Evolutionary conservation across 2,888 invertebrate species (phyloP).

Genomic region (Euproctis similis): DNA sequence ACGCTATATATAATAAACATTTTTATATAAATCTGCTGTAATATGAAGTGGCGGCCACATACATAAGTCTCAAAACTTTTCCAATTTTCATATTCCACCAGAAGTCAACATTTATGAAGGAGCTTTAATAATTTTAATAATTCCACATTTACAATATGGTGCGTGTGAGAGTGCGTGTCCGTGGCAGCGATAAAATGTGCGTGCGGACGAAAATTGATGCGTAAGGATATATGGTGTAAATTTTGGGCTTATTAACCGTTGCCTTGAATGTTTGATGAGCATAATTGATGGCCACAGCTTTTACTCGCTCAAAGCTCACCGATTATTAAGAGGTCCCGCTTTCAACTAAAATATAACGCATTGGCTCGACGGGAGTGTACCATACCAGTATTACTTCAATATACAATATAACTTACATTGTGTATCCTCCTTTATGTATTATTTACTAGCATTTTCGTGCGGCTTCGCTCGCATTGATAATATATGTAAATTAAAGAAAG

Average conservation of each 20-base stretch:
- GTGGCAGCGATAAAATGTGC: slow-evolving; percentile 53
- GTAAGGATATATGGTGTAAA: slow-evolving; percentile 53
- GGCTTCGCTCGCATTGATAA: too few species aligned
- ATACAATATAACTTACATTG: too few species aligned
- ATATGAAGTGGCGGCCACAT: slow-evolving; percentile 18
- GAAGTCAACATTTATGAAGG: slow-evolving; percentile 47
- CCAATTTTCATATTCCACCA: slow-evolving; percentile 44
- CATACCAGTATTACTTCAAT: too few species aligned
- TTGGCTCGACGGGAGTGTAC: too few species aligned
- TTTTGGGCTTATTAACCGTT: slow-evolving; percentile 53
- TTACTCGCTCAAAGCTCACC: slow-evolving; percentile 20
- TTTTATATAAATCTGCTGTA: slow-evolving; percentile 24
- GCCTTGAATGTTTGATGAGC: slow-evolving; percentile 48
- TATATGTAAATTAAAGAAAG: too few species aligned
- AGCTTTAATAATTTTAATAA: slow-evolving; percentile 56
- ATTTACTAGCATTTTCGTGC: too few species aligned
- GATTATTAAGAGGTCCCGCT: too few species aligned
- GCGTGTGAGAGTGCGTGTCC: slow-evolving; percentile 57
- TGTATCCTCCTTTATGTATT: too few species aligned
- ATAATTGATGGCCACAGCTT: slow-evolving; percentile 34
- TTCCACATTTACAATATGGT: slow-evolving; percentile 49
- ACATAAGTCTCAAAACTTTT: slow-evolving; percentile 41
- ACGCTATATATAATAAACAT: too few species aligned
- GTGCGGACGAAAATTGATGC: slow-evolving; percentile 54
- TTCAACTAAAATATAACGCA: too few species aligned